Base-by-base conservation (phyloP, 2,113 vertebrate genomes). In the Terrapene triunguis region DNA sequence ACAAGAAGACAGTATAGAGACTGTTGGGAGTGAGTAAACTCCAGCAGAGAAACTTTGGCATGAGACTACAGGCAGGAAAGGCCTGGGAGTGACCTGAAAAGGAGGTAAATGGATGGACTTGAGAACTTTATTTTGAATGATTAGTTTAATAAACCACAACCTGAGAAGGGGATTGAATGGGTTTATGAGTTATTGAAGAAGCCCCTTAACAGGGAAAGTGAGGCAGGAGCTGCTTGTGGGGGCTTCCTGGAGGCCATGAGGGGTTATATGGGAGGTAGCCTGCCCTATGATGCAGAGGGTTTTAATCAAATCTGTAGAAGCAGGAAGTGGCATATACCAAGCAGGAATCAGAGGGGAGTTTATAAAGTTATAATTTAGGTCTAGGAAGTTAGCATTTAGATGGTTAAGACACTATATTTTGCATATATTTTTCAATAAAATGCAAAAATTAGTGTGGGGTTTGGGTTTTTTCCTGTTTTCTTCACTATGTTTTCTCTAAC, bases 401-500 rank as follows among this genome's bases (percentile, higher is more conserved):
- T 81, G 90, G 59, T 35, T 65, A 69, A 38, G 8, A 91, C 90
- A n/a, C 53, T 53, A 22, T 76, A 42, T 87, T 97, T 97, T 93
- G 50, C 83, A 89, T 93, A 57, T 42, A 89, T 91, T 88, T 96
- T 92, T 88, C 81, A 96, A 88, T 88, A 89, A 92, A 91, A 93
- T 65, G 35, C 10, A 92, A 83, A 59, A 95, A 5, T 82, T 84
- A 96, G 22, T 85, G 25, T 54, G 84, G 9, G 27, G 9, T 14
- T 94, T 92, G 89, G 42, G 24, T n/a, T 89, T 57, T 84, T 80
- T 90, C 69, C 81, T 92, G 74, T 94, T 97, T 96, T 89, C 72
- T 93, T 96, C 95, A 88, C 76, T 62, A 94, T 62, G 0, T 85
- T 96, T 90, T 83, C 95, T 93, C 94, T 97, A 92, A 96, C 81